These are phyloP conservation scores for Carapus acus DNA, from an alignment of 2,797 vertebrate genomes.

Conservation along the genomic window DNA sequence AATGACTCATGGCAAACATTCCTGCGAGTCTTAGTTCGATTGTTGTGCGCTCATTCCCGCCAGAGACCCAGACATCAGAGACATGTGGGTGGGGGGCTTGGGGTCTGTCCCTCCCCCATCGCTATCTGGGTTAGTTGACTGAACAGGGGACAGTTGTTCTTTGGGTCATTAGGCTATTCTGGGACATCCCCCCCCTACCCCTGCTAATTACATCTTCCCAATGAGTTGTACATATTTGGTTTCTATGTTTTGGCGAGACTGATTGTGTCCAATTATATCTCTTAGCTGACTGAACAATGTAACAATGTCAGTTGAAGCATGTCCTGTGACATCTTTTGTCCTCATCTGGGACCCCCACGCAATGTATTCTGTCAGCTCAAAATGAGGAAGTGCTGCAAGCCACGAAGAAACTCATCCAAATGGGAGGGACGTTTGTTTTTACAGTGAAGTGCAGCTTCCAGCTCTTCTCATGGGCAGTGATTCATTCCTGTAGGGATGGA, in stretches of 20 bases:
- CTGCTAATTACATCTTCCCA: too few relatives aligned
- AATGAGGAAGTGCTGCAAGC: too few relatives aligned
- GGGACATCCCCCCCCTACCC: too few relatives aligned
- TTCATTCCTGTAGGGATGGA: conserved; percentile 34
- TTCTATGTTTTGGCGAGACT: too few relatives aligned
- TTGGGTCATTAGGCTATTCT: conserved; percentile 1
- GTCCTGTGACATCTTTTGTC: conserved; percentile 1
- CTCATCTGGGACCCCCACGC: conserved; percentile 22
- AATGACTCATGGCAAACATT: conserved; percentile 59
- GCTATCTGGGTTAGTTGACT: conserved; percentile 8
- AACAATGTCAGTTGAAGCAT: background rate
- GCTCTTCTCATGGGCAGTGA: conserved; percentile 44
- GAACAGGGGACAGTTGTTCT: conserved; percentile 3
- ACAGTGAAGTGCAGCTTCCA: conserved; percentile 41
- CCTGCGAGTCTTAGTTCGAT: conserved; percentile 42
- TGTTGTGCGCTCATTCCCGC: conserved; percentile 24
- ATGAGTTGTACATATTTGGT: too few relatives aligned
- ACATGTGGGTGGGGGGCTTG: conserved; percentile 26
- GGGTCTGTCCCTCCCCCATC: conserved; percentile 18
- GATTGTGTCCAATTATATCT: background rate
- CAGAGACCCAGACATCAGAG: conserved; percentile 1
- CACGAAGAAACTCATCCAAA: too few relatives aligned
- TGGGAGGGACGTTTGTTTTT: conserved; percentile 51
- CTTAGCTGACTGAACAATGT: background rate
- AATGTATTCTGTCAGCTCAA: too few relatives aligned